Evolutionary conservation across 2,888 invertebrate species (phyloP), one percentile per base, ranked within the genome.

Genomic region (Anticlea derivata): DNA sequence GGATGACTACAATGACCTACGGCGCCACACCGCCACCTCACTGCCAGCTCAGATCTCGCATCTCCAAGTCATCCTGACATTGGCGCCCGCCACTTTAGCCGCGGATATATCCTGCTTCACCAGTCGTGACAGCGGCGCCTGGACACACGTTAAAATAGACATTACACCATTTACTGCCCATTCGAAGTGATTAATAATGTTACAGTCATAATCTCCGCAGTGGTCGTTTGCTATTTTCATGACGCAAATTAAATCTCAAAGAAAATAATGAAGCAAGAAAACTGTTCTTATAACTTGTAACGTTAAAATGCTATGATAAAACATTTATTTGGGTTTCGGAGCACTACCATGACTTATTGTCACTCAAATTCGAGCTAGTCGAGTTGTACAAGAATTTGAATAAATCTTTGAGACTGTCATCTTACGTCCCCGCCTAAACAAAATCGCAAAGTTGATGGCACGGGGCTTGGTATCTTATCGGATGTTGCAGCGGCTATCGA

Each of bases 131-230:
- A 39, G 46, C 52, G 58, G 53, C 58, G 60, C 61, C 60, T 57
- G 47, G 29, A 48, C 45, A 48, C 41, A 46, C 44, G 55, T 58
- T 62, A 63, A 64, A 60, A 63, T 63, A 63, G 63, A 61, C 58
- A 51, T 60, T 55, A 51, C 58, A 41, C 51, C 58, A 50, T 50
- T 61, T 49, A 61, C 60, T 38, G 44, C 39, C 58, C 51, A 55
- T 61, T 58, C 52, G 10, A 43, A 49, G 51, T 47, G 50, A 63
- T 61, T 58, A 59, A 57, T 58, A 58, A 50, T 55, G 55, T 38
- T 31, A 54, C 45, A 41, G 44, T 59, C 59, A 60, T 58, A 56
- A 51, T 55, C 53, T 46, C 33, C 22, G 60, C 60, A 41, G 41
- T 51, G 55, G 55, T 52, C 55, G 51, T 46, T 51, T 35, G 50